phyloP scores from a whole-genome alignment of 2,797 vertebrate species.

The Catostomus latipinnis region DNA sequence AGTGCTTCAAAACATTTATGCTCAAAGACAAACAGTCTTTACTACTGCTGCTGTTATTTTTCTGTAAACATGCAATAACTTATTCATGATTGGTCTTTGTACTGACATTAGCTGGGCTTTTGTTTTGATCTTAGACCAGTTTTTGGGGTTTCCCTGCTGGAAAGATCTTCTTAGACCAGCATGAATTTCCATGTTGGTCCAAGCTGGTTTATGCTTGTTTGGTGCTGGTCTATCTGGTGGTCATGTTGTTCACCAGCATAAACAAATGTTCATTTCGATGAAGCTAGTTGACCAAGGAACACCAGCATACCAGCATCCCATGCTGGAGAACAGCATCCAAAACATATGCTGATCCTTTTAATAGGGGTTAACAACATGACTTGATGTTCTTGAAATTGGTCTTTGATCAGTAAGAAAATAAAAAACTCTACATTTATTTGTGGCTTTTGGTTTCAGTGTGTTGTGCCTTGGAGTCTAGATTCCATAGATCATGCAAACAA shows the following conservation, averaged over 20 bases:
- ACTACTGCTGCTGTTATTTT: not conserved
- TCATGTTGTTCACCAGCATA: no score
- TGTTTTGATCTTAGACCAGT: slow-evolving; percentile 25
- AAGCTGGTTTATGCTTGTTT: no score
- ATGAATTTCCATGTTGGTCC: no score
- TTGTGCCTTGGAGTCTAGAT: not conserved
- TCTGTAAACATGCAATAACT: not conserved
- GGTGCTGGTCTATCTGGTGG: no score
- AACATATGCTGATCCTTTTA: no score
- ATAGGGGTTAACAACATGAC: not conserved
- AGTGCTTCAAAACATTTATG: slow-evolving; percentile 22
- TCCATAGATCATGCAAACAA: slow-evolving; percentile 38
- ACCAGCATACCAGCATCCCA: no score
- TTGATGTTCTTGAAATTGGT: not conserved
- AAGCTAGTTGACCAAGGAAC: no score
- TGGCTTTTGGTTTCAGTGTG: not conserved
- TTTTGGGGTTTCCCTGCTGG: slow-evolving; percentile 1
- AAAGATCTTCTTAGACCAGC: no score
- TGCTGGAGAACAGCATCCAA: no score
- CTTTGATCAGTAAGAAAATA: not conserved
- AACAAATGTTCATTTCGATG: no score
- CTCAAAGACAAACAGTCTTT: not conserved
- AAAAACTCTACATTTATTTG: not conserved
- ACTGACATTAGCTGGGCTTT: not conserved
- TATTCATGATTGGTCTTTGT: not conserved